Conservation (phyloP, 2,113 vertebrate genomes). For the Aramus guarauna region DNA sequence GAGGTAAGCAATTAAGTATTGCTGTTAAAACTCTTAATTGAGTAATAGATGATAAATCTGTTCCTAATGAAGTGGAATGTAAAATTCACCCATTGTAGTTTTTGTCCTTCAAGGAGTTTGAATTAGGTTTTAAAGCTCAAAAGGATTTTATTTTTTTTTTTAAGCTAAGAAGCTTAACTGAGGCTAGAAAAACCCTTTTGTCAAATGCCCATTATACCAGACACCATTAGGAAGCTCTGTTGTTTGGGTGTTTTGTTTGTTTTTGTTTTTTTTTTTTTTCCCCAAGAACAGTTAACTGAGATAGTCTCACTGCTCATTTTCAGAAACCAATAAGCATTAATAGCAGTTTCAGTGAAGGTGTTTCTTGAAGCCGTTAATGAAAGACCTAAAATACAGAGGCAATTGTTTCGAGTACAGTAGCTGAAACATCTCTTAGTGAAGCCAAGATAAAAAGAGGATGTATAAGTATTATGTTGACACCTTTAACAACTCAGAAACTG, state of each 20-base stretch:
- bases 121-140: neutral
- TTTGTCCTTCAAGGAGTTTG: neutral
- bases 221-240: neutral
- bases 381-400: neutral
- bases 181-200: neutral
- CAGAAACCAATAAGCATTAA: neutral
- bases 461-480: neutral
- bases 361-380: neutral
- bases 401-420: neutral
- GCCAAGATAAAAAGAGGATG: neutral
- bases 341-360: neutral
- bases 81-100: neutral
- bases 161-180: neutral
- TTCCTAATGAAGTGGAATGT: neutral
- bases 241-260: no score
- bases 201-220: neutral
- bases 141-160: neutral
- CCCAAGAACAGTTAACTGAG: neutral
- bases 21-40: neutral
- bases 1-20: conserved; percentile 79
- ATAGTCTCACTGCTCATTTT: neutral
- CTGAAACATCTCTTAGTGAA: neutral
- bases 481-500: neutral
- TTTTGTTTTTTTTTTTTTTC: no score
- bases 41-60: neutral